These are phyloP conservation scores for Stomatorhinus walkeri DNA, from an alignment of 2,797 vertebrate genomes.

Conservation along the genomic window DNA sequence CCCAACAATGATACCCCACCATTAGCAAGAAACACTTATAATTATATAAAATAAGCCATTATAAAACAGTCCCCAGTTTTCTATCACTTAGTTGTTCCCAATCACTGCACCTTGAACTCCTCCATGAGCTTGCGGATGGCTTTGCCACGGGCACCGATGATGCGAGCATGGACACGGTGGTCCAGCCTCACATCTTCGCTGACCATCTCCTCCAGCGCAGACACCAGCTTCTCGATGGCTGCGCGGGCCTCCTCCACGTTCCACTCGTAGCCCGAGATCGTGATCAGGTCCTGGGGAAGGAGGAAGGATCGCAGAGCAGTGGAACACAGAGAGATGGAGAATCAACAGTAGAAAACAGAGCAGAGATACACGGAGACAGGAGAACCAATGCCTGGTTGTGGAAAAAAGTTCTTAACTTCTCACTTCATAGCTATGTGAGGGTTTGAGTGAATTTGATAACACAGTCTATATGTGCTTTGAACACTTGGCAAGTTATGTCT, in stretches of 20 bases:
- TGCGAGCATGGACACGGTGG: constrained; percentile 63
- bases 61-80: not conserved
- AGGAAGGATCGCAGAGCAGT: not conserved
- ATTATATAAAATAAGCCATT: too few species aligned
- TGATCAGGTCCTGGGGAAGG: constrained; percentile 57
- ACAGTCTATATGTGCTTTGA: not conserved
- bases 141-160: constrained; percentile 67
- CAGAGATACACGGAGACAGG: not conserved
- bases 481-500: not conserved
- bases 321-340: not conserved
- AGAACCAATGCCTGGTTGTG: not conserved
- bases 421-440: not conserved
- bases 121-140: constrained; percentile 71
- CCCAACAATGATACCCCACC: not conserved
- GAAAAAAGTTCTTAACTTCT: not conserved
- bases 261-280: constrained; percentile 65
- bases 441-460: not conserved
- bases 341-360: not conserved
- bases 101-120: constrained; percentile 62
- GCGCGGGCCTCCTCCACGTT: constrained; percentile 57
- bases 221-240: constrained; percentile 64
- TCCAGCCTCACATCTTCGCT: constrained; percentile 63
- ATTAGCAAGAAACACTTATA: not conserved
- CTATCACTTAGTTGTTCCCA: not conserved
- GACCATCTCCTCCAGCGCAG: constrained; percentile 66